A percentile compares a stretch with the other conserved stretches of the same genome.
Conservation (phyloP, 2,888 invertebrate species). For the Orthosia incerta region DNA sequence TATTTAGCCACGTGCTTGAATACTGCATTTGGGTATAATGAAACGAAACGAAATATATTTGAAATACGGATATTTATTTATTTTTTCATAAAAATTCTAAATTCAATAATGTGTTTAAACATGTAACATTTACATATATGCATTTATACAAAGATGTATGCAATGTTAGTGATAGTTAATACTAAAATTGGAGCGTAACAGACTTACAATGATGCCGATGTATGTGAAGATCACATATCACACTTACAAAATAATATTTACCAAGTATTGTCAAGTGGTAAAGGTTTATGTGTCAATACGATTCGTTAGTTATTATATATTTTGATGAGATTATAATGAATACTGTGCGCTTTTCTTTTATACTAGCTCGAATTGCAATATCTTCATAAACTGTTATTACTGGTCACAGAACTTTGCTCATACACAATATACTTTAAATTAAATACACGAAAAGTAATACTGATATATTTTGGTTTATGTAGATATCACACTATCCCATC, state of each 20-base stretch:
- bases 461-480: conserved; percentile 79
- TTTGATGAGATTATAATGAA: conserved; percentile 83
- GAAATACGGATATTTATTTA: conserved; percentile 92
- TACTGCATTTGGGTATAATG: conserved; percentile 69
- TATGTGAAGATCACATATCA: conserved; percentile 86
- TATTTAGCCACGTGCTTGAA: conserved; percentile 35
- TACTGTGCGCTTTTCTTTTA: conserved; percentile 87
- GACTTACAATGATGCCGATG: conserved; percentile 82
- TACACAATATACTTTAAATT: conserved; percentile 64
- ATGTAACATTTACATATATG: conserved; percentile 91
- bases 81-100: conserved; percentile 92
- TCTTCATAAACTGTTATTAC: conserved; percentile 78
- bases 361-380: conserved; percentile 82
- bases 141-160: conserved; percentile 91
- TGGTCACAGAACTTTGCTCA: conserved; percentile 63
- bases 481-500: conserved; percentile 81
- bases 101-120: conserved; percentile 91
- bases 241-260: conserved; percentile 89
- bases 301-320: conserved; percentile 69
- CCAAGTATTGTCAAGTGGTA: conserved; percentile 91
- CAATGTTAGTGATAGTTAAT: conserved; percentile 90
- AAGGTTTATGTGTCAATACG: conserved; percentile 81
- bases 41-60: conserved; percentile 89
- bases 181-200: conserved; percentile 90
- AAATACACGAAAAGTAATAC: conserved; percentile 76